A percentile compares a stretch with the other conserved stretches of the same genome.
phyloP scores from a whole-genome alignment of 2,888 invertebrate species.

The Epistrophe eligans region DNA sequence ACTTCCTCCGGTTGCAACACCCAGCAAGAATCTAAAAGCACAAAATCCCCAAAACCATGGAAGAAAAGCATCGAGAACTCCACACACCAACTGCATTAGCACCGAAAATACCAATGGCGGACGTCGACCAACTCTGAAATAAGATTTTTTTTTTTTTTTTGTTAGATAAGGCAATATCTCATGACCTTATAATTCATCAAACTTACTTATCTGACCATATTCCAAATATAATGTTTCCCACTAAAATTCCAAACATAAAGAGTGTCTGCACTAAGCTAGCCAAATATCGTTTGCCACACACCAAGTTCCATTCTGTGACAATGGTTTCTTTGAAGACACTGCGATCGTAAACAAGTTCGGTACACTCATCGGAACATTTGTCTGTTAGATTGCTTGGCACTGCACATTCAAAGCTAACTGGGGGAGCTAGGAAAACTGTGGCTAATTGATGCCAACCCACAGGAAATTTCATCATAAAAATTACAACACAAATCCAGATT shows the following conservation, averaged over 20 bases:
- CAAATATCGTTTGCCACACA: constrained; percentile 85
- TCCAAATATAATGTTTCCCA: constrained; percentile 91
- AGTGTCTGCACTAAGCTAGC: constrained; percentile 91
- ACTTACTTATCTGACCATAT: constrained; percentile 90
- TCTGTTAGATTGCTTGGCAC: constrained; percentile 80
- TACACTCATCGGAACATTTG: constrained; percentile 86
- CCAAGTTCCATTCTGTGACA: constrained; percentile 90
- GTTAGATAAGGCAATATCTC: background rate
- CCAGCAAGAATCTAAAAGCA: constrained; percentile 88
- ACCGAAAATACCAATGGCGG: constrained; percentile 90
- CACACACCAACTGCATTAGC: constrained; percentile 89
- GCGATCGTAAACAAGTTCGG: constrained; percentile 86
- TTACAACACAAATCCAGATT: constrained; percentile 88
- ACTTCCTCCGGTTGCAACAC: constrained; percentile 91
- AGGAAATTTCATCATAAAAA: constrained; percentile 90
- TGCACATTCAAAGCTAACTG: constrained; percentile 86
- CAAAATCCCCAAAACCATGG: constrained; percentile 88
- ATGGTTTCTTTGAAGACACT: constrained; percentile 89
- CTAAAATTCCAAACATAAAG: constrained; percentile 91
- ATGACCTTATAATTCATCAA: no score
- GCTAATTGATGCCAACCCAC: constrained; percentile 93
- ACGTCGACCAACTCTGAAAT: constrained; percentile 89
- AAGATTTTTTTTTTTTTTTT: background rate
- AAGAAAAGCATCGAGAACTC: constrained; percentile 89
- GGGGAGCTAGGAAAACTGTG: constrained; percentile 91